Base-by-base conservation (phyloP, 2,113 vertebrate species). In the Osmerus eperlanus region DNA sequence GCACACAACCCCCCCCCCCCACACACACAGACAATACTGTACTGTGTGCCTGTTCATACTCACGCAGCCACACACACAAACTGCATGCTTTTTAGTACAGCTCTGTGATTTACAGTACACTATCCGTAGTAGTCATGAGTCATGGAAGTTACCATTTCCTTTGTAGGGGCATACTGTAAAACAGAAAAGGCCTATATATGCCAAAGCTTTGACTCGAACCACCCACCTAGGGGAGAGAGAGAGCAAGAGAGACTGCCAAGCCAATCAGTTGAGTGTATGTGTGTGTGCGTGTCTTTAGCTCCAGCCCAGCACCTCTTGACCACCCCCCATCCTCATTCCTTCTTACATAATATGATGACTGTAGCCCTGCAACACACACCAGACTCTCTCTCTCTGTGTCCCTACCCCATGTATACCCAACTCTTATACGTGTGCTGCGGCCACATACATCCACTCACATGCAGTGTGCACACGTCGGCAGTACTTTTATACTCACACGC, bases 301-400 rank as follows among this genome's bases (percentile, higher is more conserved):
- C 61, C 56, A 51, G 67, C 60, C 60, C 60, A 62, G 32, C 47
- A 65, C 21, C 56, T 68, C 65, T 67, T 66, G 23, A 32, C 28
- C 53, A 51, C 19, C n/a, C 29, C 32, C n/a, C 32, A 25, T 29
- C 64, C 52, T 70, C 65, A 25, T 54, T 54, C 36, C 41, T 25
- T 28, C 65, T 79, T 79, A 79, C 69, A 68, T 79, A 75, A 75
- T 71, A 71, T 58, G 56, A 67, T 66, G 78, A 75, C 73, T 75
- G 60, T 79, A 28, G 59, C 78, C 52, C 69, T 64, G 41, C 78
- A 68, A 71, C 65, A 36, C 36, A 58, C 32, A 67, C 56, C 63
- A 66, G 55, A 59, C 55, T 62, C 53, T 56, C 54, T 58, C 70
- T 68, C 66, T 25, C 51, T n/a, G 51, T 13, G 41, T 60, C 54